A percentile compares a stretch with the other conserved stretches of the same genome.
phyloP scores from a whole-genome alignment of 2,113 vertebrate genomes.

The Plecturocebus donacophilus region DNA sequence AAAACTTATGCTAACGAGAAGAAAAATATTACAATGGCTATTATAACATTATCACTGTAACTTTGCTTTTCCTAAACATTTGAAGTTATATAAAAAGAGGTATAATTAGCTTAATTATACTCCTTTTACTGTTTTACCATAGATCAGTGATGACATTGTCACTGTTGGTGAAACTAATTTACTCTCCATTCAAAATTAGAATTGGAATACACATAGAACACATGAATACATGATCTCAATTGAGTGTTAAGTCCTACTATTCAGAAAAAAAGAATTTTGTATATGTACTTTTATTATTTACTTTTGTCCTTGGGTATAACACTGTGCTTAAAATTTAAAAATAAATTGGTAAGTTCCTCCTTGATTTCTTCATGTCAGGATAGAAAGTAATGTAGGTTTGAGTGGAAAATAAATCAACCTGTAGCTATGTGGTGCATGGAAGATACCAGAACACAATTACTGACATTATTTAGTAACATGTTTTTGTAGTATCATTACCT shows the following conservation, averaged over 20 bases:
- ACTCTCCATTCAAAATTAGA: conserved; percentile 38
- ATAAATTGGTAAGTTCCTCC: not conserved
- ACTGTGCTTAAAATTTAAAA: conserved; percentile 10
- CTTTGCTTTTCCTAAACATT: conserved; percentile 36
- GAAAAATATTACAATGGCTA: not conserved
- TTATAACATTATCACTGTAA: conserved; percentile 21
- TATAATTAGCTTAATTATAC: conserved; percentile 37
- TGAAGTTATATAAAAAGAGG: conserved; percentile 17
- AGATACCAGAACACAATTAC: not conserved
- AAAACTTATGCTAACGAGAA: conserved; percentile 18
- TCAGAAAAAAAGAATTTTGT: conserved; percentile 6
- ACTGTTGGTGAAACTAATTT: conserved; percentile 38
- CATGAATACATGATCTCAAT: not conserved
- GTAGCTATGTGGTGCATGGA: not conserved
- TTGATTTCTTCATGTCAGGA: not conserved
- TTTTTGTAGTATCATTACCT: not conserved
- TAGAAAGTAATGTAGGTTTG: not conserved
- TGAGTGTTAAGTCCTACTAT: not conserved
- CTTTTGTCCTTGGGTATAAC: not conserved
- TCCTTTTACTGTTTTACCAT: not conserved
- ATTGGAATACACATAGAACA: not conserved
- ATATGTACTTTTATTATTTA: not conserved
- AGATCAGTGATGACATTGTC: not conserved
- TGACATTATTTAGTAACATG: not conserved
- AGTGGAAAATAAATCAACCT: not conserved